Conservation (phyloP, 2,113 vertebrate species). For the Dinomys branickii region DNA sequence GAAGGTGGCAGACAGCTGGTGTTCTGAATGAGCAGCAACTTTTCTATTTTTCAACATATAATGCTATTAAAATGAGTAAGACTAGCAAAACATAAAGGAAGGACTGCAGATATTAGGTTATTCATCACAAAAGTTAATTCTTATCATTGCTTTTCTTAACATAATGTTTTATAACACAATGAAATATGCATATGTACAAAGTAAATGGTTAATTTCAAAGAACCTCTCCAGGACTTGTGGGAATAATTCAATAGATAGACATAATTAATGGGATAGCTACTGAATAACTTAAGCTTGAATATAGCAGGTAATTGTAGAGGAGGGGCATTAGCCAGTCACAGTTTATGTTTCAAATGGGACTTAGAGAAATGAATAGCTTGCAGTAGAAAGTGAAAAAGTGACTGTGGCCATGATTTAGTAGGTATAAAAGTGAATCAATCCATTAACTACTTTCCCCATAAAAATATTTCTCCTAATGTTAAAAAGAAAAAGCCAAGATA, state of each 20-base stretch:
- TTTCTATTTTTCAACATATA: background rate
- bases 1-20: background rate
- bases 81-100: conserved; percentile 45
- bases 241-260: conserved; percentile 51
- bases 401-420: background rate
- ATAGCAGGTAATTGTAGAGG: conserved; percentile 14
- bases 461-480: background rate
- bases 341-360: conserved; percentile 43
- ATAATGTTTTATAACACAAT: conserved; percentile 38
- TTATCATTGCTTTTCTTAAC: conserved; percentile 60
- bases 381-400: background rate
- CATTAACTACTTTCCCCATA: background rate
- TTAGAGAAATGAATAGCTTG: conserved; percentile 23
- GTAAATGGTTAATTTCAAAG: conserved; percentile 57
- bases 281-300: conserved; percentile 55
- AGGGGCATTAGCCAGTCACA: background rate
- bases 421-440: conserved; percentile 25
- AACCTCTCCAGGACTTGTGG: conserved; percentile 31
- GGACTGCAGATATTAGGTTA: conserved; percentile 31
- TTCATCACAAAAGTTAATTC: conserved; percentile 59
- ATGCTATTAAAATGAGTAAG: conserved; percentile 28
- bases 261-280: conserved; percentile 57
- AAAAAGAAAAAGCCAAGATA: conserved; percentile 1
- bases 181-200: conserved; percentile 61
- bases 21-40: background rate